A percentile compares a stretch with the other conserved stretches of the same genome.
Conservation (phyloP, 2,888 invertebrate species). For the Augochlorella aurata region DNA sequence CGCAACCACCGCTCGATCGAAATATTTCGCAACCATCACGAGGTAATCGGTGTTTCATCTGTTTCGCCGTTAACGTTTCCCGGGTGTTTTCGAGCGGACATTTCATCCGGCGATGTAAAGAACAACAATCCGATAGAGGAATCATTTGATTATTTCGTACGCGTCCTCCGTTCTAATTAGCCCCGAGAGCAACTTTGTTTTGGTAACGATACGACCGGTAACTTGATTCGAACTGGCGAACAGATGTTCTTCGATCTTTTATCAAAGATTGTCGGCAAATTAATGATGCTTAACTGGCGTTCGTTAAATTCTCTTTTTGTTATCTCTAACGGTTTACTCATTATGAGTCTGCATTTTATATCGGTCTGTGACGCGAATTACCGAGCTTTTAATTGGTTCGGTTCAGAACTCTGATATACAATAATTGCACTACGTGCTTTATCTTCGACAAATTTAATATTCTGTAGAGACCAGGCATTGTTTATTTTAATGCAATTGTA, state of each 20-base stretch:
- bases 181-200: neutral
- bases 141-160: neutral
- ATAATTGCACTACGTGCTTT: too few species aligned
- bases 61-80: slow-evolving; percentile 17
- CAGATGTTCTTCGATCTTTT: neutral
- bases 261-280: neutral
- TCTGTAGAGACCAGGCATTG: neutral
- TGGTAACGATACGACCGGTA: neutral
- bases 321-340: neutral
- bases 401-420: neutral
- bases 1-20: slow-evolving; percentile 49
- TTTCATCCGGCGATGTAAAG: neutral
- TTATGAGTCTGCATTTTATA: neutral
- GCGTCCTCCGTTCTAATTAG: neutral
- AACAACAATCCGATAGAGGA: neutral
- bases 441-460: neutral
- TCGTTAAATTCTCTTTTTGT: neutral
- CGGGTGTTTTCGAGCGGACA: neutral
- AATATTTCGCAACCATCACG: slow-evolving; percentile 63
- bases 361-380: neutral
- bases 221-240: neutral
- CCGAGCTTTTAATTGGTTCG: neutral
- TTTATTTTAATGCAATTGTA: neutral
- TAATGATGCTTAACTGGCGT: neutral
- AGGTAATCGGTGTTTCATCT: slow-evolving; percentile 35